Evolutionary conservation across 2,888 invertebrate genomes (phyloP).

Genomic region (Microctonus brassicae): DNA sequence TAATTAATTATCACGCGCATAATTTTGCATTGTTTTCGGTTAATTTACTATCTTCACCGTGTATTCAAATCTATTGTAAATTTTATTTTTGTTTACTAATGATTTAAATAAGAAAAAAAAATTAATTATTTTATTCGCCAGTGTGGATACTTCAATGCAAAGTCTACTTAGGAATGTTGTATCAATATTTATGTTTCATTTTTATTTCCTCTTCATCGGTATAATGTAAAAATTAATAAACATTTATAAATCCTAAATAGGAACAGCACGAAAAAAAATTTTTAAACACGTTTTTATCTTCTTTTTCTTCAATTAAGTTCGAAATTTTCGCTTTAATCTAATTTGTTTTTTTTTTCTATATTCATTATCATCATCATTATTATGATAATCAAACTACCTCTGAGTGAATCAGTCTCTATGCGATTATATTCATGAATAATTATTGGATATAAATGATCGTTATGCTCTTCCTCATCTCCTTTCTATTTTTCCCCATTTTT

Average conservation of each 20-base stretch:
- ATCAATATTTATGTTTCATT: background rate
- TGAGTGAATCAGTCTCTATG: conserved; percentile 19
- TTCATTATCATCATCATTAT: background rate
- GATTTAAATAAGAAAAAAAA: too few species aligned
- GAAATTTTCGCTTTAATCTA: background rate
- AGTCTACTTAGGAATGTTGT: background rate
- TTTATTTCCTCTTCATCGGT: conserved; percentile 1
- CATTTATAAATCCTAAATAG: background rate
- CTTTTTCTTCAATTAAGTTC: background rate
- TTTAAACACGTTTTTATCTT: background rate
- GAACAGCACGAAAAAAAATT: conserved; percentile 8
- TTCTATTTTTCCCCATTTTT: background rate
- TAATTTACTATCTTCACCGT: too few species aligned
- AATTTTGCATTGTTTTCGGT: too few species aligned
- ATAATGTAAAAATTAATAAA: background rate
- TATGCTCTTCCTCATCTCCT: too few species aligned
- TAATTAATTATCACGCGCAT: too few species aligned
- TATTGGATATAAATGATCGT: background rate
- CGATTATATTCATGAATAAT: conserved; percentile 17
- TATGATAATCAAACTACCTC: conserved; percentile 2
- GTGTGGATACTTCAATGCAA: too few species aligned
- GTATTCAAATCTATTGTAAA: too few species aligned
- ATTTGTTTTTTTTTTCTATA: background rate
- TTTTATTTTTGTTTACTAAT: too few species aligned
- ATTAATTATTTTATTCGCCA: too few species aligned